phyloP scores from a whole-genome alignment of 64 coral and sea anemone species.

The Cladopsammia gracilis region DNA sequence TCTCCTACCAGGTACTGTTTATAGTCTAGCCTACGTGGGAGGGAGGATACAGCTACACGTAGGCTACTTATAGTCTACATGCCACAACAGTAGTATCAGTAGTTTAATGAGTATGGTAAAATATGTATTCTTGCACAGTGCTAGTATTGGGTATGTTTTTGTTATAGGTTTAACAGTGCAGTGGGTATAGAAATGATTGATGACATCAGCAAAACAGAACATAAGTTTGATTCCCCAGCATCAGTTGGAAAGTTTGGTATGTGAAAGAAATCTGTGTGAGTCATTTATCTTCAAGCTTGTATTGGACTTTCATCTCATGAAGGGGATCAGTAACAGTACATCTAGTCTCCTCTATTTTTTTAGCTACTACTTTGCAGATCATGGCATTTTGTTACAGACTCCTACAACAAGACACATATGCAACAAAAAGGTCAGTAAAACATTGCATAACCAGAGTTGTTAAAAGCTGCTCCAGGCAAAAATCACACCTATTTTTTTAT shows the following conservation, averaged over 20 bases:
- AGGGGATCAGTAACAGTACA: no score
- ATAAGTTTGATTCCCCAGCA: slow-evolving; percentile 73
- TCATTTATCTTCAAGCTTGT: background rate
- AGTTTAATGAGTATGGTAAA: no score
- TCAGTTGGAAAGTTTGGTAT: slow-evolving; percentile 91
- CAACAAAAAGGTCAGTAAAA: slow-evolving; percentile 70
- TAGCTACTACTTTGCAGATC: slow-evolving; percentile 68
- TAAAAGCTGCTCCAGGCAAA: no score
- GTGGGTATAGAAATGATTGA: slow-evolving; percentile 92
- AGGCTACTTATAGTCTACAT: no score
- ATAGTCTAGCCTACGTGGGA: no score
- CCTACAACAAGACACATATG: slow-evolving; percentile 71
- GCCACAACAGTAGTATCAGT: no score
- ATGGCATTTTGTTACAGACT: slow-evolving; percentile 67
- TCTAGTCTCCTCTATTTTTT: background rate
- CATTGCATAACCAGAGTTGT: no score
- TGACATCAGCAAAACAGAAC: slow-evolving; percentile 47
- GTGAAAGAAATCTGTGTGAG: background rate
- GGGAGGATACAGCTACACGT: no score
- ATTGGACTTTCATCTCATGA: background rate
- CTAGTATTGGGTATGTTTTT: background rate
- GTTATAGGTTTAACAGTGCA: slow-evolving; percentile 61
- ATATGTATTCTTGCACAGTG: no score
- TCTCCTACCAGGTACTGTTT: no score
- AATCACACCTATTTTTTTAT: no score